phyloP scores from a whole-genome alignment of 1,140 invertebrate species.

The Agrilus planipennis region DNA sequence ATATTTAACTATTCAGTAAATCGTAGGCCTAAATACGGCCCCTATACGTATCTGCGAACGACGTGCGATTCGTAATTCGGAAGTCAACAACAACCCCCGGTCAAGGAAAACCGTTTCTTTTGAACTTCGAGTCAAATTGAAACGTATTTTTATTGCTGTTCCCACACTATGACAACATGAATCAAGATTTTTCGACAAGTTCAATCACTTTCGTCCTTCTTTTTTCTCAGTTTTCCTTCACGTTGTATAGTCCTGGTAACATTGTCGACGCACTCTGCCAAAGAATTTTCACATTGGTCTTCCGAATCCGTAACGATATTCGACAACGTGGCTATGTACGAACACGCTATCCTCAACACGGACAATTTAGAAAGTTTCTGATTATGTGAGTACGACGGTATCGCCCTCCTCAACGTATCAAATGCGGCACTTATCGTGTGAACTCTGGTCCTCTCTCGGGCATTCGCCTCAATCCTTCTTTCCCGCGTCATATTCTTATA shows the following conservation, averaged over 20 bases:
- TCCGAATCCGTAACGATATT: constrained; percentile 43
- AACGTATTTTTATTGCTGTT: no score
- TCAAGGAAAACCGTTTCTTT: no score
- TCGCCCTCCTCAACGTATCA: constrained; percentile 69
- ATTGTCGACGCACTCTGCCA: constrained; percentile 69
- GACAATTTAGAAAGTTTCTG: constrained; percentile 88
- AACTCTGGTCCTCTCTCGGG: constrained; percentile 79
- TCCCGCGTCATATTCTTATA: constrained; percentile 93
- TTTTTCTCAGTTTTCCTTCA: constrained; percentile 78
- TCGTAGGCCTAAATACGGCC: no score
- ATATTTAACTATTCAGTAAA: no score
- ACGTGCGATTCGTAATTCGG: no score
- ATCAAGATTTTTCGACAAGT: no score
- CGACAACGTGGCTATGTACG: constrained; percentile 77
- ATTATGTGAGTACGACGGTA: constrained; percentile 84
- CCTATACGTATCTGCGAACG: no score
- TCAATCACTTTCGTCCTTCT: constrained; percentile 55
- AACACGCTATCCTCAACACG: constrained; percentile 80
- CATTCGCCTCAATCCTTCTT: constrained; percentile 85
- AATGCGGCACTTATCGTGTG: constrained; percentile 93
- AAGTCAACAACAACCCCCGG: no score
- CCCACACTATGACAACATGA: no score
- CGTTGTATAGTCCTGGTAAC: constrained; percentile 83
- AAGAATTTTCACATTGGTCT: constrained; percentile 38
- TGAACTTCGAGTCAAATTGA: no score